A percentile compares a stretch with the other conserved stretches of the same genome.
phyloP scores from a whole-genome alignment of 1,140 invertebrate species.

The Drosophila funebris region DNA sequence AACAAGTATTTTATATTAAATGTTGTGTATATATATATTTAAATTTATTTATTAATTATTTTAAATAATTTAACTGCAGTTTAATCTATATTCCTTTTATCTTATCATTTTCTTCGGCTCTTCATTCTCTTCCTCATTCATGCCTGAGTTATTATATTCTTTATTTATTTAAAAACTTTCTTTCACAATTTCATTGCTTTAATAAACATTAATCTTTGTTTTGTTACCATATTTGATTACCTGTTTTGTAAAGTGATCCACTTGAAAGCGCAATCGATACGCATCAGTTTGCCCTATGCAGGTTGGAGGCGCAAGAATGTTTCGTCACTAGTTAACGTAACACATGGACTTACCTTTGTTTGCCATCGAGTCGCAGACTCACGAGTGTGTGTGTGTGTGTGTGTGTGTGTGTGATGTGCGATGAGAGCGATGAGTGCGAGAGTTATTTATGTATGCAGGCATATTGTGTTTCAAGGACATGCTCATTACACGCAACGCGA shows the following conservation, averaged over 20 bases:
- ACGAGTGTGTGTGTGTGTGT: too few relatives aligned
- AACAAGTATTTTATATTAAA: too few relatives aligned
- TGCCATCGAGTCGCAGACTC: neutral
- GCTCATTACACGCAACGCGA: conserved; percentile 75
- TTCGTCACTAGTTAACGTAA: conserved; percentile 27
- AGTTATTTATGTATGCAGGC: conserved; percentile 77
- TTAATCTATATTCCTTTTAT: too few relatives aligned
- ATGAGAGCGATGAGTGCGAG: too few relatives aligned
- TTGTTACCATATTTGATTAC: neutral
- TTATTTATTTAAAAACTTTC: neutral
- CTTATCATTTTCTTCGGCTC: too few relatives aligned
- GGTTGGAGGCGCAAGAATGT: neutral
- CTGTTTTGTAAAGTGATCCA: neutral
- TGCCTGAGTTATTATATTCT: too few relatives aligned
- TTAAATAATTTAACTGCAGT: too few relatives aligned
- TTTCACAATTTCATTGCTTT: neutral
- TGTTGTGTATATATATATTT: too few relatives aligned
- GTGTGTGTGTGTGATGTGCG: conserved; percentile 46
- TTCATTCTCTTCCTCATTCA: too few relatives aligned
- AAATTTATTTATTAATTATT: too few relatives aligned
- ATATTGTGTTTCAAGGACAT: conserved; percentile 81
- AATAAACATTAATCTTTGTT: neutral
- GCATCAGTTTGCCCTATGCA: neutral
- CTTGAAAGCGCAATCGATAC: conserved; percentile 22
- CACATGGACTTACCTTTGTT: conserved; percentile 33